Conservation (phyloP, 2,113 vertebrate species). For the Bucco capensis region DNA sequence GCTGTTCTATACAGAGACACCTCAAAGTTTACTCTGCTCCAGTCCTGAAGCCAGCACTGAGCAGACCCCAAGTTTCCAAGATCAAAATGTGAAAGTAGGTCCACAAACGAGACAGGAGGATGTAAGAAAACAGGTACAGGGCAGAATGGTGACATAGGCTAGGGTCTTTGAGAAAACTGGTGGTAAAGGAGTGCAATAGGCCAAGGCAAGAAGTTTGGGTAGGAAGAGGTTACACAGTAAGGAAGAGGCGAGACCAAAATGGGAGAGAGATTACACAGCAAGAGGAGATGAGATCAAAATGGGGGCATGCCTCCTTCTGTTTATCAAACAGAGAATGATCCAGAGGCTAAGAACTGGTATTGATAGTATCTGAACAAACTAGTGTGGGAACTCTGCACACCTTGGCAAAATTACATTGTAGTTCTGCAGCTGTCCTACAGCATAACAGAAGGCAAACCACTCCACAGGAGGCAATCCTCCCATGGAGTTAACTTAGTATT, state of each 20-base stretch:
- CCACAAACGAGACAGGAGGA: fast-evolving
- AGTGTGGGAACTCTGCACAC: neutral
- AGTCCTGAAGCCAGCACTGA: neutral
- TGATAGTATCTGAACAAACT: neutral
- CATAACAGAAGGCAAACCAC: neutral
- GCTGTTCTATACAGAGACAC: neutral
- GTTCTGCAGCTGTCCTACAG: neutral
- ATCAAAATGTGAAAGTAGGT: neutral
- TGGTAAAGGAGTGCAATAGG: neutral
- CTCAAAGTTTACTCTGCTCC: neutral
- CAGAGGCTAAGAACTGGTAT: neutral
- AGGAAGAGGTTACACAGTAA: neutral
- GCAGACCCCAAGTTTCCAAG: neutral
- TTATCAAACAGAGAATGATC: neutral
- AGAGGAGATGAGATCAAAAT: neutral
- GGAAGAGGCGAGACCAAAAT: too few species aligned
- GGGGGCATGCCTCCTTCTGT: neutral
- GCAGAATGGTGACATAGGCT: neutral
- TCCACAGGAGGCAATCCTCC: neutral
- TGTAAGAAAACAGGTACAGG: neutral
- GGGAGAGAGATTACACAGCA: neutral
- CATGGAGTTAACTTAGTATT: neutral
- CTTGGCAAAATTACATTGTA: neutral
- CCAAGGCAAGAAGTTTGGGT: neutral
- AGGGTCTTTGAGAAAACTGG: neutral